These are phyloP conservation scores for Carduelis carduelis DNA, from an alignment of 2,797 vertebrate species.

Conservation along the genomic window DNA sequence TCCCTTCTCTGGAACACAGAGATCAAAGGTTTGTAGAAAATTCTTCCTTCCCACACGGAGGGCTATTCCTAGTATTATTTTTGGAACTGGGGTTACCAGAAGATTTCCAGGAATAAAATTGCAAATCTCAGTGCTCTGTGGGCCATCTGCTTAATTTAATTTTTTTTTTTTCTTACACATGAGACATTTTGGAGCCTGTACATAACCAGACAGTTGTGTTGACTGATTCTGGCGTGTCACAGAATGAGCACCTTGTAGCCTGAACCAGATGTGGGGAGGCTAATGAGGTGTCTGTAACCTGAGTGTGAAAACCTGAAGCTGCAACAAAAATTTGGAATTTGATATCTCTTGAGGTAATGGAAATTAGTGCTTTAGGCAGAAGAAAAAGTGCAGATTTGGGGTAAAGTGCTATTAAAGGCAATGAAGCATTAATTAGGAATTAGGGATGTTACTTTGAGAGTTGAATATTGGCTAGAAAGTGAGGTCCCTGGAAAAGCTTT, in stretches of 20 bases:
- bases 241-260: slow-evolving; percentile 27
- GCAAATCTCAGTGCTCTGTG: neutral
- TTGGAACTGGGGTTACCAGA: slow-evolving; percentile 25
- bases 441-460: neutral
- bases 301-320: slow-evolving; percentile 47
- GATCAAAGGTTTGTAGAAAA: slow-evolving; percentile 37
- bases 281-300: slow-evolving; percentile 52
- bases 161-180: neutral
- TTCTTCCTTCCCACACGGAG: slow-evolving; percentile 9
- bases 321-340: slow-evolving; percentile 28
- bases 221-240: neutral
- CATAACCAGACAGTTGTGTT: neutral
- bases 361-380: slow-evolving; percentile 49
- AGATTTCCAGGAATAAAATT: slow-evolving; percentile 42
- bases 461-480: neutral
- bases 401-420: slow-evolving; percentile 1
- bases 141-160: slow-evolving; percentile 38
- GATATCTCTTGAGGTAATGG: slow-evolving; percentile 65
- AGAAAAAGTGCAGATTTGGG: neutral
- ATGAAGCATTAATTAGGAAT: neutral
- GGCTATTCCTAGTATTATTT: slow-evolving; percentile 32
- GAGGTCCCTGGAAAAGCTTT: neutral
- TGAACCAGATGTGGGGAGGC: slow-evolving; percentile 7
- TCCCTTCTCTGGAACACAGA: neutral
- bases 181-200: slow-evolving; percentile 1